Base-by-base conservation (phyloP, 2,113 vertebrate species). In the Phalacrocorax carbo region DNA sequence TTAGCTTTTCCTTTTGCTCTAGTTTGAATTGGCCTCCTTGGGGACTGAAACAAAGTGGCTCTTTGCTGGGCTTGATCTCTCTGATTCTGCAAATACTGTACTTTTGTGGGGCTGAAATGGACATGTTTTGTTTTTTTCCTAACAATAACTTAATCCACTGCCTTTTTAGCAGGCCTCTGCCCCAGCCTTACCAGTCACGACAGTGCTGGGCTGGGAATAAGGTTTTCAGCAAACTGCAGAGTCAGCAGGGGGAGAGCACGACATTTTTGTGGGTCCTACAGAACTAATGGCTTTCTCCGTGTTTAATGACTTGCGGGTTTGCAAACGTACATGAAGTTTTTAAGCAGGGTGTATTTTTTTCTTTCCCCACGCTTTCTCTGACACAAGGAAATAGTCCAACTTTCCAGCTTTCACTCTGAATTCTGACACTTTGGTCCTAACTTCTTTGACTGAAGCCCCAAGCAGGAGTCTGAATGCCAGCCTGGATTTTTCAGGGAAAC, bases 401-500 rank as follows among this genome's bases (percentile, higher is more conserved):
- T 97, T 96, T 94, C 91, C 78, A 91, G 86, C 91, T 85, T 85
- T 77, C 75, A 6, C 95, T 95, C 54, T 85, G 91, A 85, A 91
- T 96, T 91, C 89, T 94, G 94, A 94, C 94, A 70, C 96, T 91
- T 82, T 52, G 87, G 46, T 96, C 79, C 79, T 15, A 80, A 90
- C 68, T 87, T 83, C 93, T 95, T 88, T 90, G 91, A 87, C 66
- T 66, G 93, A 94, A 90, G 70, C 79, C 86, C 91, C 11, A 9
- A 73, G 86, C 82, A 85, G 78, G 88, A 82, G 75, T 13, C 71
- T 96, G 86, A 96, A 89, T 96, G 93, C 88, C 92, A 94, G 94
- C 78, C 91, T 94, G 96, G 81, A 66, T 80, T 92, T 97, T 93
- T 87, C 57, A 86, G 64, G 92, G 58, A 51, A 96, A 97, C 93